Percentiles rank a stretch among this genome's conserved stretches.
These are phyloP conservation scores for Oligia latruncula DNA, from an alignment of 2,888 invertebrate species.

Conservation along the genomic window DNA sequence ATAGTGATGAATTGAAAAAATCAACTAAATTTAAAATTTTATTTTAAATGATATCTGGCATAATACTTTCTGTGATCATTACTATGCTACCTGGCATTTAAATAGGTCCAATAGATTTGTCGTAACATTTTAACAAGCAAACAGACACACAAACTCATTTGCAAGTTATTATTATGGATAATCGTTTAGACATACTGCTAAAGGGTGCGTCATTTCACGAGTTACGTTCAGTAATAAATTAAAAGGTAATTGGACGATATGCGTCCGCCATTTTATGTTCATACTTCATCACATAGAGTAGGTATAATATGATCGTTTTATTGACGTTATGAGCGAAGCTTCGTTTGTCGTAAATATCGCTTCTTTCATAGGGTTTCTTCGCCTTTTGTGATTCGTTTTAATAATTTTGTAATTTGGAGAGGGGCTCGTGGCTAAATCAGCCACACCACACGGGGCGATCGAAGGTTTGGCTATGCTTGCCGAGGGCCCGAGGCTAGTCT, in stretches of 20 bases:
- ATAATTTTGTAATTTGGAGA: neutral
- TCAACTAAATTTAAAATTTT: too few species aligned
- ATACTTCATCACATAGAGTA: constrained; percentile 35
- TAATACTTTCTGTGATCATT: neutral
- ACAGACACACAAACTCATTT: neutral
- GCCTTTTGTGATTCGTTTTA: constrained; percentile 5
- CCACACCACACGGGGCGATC: too few species aligned
- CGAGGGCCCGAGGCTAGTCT: too few species aligned
- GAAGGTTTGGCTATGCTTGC: too few species aligned
- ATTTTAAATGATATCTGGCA: neutral
- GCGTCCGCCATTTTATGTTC: constrained; percentile 39
- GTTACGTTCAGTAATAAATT: constrained; percentile 37
- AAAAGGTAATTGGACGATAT: constrained; percentile 36
- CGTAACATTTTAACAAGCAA: neutral
- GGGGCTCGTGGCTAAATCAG: neutral
- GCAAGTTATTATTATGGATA: constrained; percentile 9
- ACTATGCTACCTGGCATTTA: neutral
- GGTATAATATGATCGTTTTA: constrained; percentile 7
- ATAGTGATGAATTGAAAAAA: too few species aligned
- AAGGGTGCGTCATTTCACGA: constrained; percentile 19
- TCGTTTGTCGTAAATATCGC: constrained; percentile 4
- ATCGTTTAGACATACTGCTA: neutral
- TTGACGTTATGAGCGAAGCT: neutral
- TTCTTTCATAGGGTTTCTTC: neutral
- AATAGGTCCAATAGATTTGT: neutral